phyloP scores from a whole-genome alignment of 1,140 invertebrate species.

The Catajapyx aquilonaris region DNA sequence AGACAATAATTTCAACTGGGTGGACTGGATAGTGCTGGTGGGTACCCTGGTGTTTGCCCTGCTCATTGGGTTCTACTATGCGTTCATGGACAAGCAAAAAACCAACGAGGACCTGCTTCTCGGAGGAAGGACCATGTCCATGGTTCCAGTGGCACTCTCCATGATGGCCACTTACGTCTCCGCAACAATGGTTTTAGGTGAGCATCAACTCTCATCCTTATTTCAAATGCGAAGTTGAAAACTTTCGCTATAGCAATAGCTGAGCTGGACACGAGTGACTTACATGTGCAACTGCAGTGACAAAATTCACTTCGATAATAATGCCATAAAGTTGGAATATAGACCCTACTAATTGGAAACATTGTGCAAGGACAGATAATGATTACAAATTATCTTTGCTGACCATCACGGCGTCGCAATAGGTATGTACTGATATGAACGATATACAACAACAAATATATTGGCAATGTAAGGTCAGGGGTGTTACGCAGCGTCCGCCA shows the following conservation, averaged over 20 bases:
- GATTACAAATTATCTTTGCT: too few species aligned
- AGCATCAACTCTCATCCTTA: neutral
- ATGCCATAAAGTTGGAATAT: too few species aligned
- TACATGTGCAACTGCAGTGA: neutral
- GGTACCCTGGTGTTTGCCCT: constrained; percentile 11
- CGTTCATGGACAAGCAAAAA: constrained; percentile 8
- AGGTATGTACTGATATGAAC: too few species aligned
- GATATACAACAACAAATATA: too few species aligned
- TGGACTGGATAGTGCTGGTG: constrained; percentile 10
- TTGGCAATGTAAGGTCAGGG: too few species aligned
- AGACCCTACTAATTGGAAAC: too few species aligned
- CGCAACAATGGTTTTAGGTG: constrained; percentile 11
- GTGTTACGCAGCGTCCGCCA: too few species aligned
- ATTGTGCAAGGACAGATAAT: too few species aligned
- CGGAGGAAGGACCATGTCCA: constrained; percentile 10
- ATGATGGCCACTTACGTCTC: constrained; percentile 13
- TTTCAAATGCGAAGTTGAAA: neutral
- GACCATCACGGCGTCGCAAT: too few species aligned
- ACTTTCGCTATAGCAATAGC: neutral
- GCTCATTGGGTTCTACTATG: constrained; percentile 13
- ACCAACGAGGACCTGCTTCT: constrained; percentile 12
- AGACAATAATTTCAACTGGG: constrained; percentile 8
- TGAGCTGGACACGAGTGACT: neutral
- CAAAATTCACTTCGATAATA: too few species aligned
- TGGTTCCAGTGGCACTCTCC: constrained; percentile 9